Base-by-base conservation (phyloP, 2,888 invertebrate species). In the Balanococcus diminutus region DNA sequence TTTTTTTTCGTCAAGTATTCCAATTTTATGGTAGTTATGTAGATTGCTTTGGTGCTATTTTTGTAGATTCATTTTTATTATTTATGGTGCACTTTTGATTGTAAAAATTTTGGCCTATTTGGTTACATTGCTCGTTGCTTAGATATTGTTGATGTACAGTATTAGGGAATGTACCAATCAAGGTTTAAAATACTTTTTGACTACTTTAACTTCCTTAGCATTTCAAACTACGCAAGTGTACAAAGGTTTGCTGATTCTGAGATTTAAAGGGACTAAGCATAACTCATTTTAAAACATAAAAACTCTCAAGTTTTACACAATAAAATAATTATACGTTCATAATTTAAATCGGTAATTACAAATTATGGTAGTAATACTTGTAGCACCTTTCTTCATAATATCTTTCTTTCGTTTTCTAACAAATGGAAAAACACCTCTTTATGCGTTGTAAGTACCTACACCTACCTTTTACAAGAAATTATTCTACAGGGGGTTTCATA, bases 11-110 rank as follows among this genome's bases (percentile, higher is more conserved):
- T n/a, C n/a, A n/a, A n/a, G n/a, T n/a, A n/a, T n/a, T n/a, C n/a
- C n/a, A n/a, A 22, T 56, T 22, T 56, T 56, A 46, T 61, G 0
- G 67, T 67, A 67, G 67, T 67, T 67, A n/a, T n/a, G n/a, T n/a
- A 67, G 67, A 67, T 28, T 28, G 67, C 67, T 67, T 67, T 28
- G 67, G 67, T 67, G 16, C 28, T 67, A 67, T 67, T 67, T 67
- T 28, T 11, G 28, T 67, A 51, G 25, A 67, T 28, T 25, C 67
- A 67, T 31, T 67, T 46, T 56, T 67, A 67, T 67, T 16, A 67
- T 67, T 67, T 28, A n/a, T n/a, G 67, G 19, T 28, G 67, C 67
- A 28, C 67, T 61, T 61, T 46, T 56, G 6, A 19, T 56, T 8
- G 1, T 56, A 14, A 5, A 14, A 51, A 11, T n/a, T n/a, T 51